Evolutionary conservation across 1,140 invertebrate species (phyloP), one percentile per base, ranked within the genome.

Genomic region (Drosophila repleta): DNA sequence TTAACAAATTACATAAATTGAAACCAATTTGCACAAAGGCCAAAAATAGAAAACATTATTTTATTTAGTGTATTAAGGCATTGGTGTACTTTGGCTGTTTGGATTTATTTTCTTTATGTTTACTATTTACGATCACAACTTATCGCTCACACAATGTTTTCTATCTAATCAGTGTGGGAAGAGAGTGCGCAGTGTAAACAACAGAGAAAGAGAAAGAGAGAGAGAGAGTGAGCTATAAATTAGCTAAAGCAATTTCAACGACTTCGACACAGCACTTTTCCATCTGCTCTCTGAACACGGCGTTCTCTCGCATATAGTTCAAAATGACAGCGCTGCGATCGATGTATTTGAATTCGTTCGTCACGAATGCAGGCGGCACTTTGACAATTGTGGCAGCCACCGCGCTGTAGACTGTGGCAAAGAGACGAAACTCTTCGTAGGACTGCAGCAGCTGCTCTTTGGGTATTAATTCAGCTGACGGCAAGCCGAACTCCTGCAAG

Each of bases 361-460:
- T 88, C 0, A 91, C 53, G 10, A 76, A 74, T 4, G 58, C 37
- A 0, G 46, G 8, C 0, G 90, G 90, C 3, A 91, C 83, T 21
- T 83, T 79, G 6, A 90, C 17, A 1, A 91, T 70, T 1, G 90
- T 89, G 1, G 69, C 69, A 10, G 65, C 80, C 13, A 89, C 71
- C 5, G 87, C 90, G 8, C 55, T 70, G 20, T 90, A 90, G 17
- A 90, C 57, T 6, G 48, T 49, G 5, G 74, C 90, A 60, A 90
- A 83, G 7, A 84, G 65, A 1, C 82, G 78, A 18, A 80, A 89
- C 6, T 91, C 83, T n/a, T 89, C 63, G 43, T 77, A 91, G 29
- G 88, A 90, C 20, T 74, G 37, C 0, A 83, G n/a, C 13, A 90
- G 61, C 21, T 90, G 79, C 0, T 29, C 2, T 43, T 85, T 75